A percentile compares a stretch with the other conserved stretches of the same genome.
phyloP scores from a whole-genome alignment of 2,888 invertebrate genomes.

The Euspilapteryx auroguttella region DNA sequence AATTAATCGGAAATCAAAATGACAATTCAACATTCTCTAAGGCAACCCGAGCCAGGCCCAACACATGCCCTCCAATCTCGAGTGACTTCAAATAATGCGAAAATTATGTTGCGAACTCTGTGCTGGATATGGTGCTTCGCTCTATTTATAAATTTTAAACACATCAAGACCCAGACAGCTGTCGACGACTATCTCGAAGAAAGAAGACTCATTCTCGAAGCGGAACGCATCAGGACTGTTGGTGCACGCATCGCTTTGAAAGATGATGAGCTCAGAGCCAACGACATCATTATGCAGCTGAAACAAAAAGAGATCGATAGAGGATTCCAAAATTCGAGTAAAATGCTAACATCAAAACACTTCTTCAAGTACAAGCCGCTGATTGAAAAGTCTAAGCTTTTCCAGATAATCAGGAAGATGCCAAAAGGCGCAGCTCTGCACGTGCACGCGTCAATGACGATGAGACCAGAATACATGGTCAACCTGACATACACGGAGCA shows the following conservation, averaged over 20 bases:
- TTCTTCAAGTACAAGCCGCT: constrained; percentile 63
- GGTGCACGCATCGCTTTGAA: constrained; percentile 50
- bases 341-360: constrained; percentile 66
- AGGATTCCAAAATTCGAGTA: constrained; percentile 40
- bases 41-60: too few relatives aligned
- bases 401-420: constrained; percentile 65
- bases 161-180: constrained; percentile 14
- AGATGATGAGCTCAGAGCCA: constrained; percentile 47
- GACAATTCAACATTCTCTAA: too few relatives aligned
- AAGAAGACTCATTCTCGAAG: constrained; percentile 19
- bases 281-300: constrained; percentile 58
- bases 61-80: too few relatives aligned
- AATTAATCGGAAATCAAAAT: too few relatives aligned
- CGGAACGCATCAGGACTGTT: constrained; percentile 41
- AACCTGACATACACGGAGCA: constrained; percentile 65
- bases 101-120: too few relatives aligned
- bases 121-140: constrained; percentile 11
- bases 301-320: constrained; percentile 54
- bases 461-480: constrained; percentile 61
- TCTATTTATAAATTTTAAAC: too few relatives aligned
- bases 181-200: constrained; percentile 16
- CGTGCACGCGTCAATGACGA: constrained; percentile 66
- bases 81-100: too few relatives aligned
- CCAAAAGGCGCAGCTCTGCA: constrained; percentile 79
- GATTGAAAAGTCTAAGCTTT: constrained; percentile 67